Evolutionary conservation across 1,140 invertebrate genomes (phyloP), one percentile per base, ranked within the genome.

Genomic region (Cyclina sinensis): DNA sequence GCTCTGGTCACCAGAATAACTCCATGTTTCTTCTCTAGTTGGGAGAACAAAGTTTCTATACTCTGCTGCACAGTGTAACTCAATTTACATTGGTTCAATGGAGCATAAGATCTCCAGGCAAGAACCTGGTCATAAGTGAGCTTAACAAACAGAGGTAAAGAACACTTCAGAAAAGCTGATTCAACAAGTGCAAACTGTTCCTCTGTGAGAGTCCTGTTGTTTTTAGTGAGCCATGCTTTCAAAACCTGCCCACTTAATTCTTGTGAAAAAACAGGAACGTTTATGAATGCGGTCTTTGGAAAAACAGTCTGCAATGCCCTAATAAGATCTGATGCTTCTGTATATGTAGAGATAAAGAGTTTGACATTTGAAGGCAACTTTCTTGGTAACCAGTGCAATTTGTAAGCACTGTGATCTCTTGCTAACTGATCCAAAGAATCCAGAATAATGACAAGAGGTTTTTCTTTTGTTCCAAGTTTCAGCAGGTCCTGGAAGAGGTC

Each of bases 31-130:
- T 83, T 84, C 78, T 94, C 93, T 5, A 94, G 46, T 14, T 90
- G 78, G n/a, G 89, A 84, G 73, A 93, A 91, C 43, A 94, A 96
- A 97, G 99, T 98, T 97, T 99, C 99, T 91, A 99, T 99, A 16
- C 98, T 98, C 93, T 99, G 98, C 97, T 99, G 99, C 0, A 94
- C 86, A n/a, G 90, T 91, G 21, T 54, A 78, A 14, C 86, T 83
- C 16, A 94, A 89, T n/a, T 82, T 78, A 62, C 83, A 90, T 24
- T 82, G 43, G 18, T 91, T 81, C 0, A 90, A 62, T 9, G 83
- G 57, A 11, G 90, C 91, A 83, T 93, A 94, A 0, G 92, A 93
- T 27, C 59, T 85, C 94, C 94, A 94, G 12, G 73, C 18, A n/a
- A 92, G 24, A 4, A 92, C 90, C 76, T 93, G 90, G 18, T 94